Conservation (phyloP, 2,888 invertebrate species). For the Glyphotaelius pellucidus region DNA sequence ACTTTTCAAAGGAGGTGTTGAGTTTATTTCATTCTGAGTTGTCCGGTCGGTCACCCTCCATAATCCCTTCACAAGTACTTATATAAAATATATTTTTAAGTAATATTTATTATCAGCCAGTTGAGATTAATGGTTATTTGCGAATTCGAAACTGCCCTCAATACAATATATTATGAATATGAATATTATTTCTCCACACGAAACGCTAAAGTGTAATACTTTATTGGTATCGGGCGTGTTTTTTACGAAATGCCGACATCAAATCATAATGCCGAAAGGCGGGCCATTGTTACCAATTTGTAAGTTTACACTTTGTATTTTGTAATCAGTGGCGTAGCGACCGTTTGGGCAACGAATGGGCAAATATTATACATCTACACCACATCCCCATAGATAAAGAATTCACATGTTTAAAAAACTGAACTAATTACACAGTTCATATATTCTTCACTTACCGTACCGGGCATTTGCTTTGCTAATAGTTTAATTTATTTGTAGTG, state of each 20-base stretch:
- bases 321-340: not conserved
- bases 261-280: not conserved
- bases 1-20: no score
- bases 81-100: no score
- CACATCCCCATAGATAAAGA: no score
- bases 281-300: not conserved
- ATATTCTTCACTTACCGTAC: no score
- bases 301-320: not conserved
- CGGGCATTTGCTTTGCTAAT: no score
- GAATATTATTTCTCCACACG: not conserved
- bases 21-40: no score
- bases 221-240: slow-evolving; percentile 2
- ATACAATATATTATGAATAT: not conserved
- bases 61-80: no score
- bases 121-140: not conserved
- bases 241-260: slow-evolving; percentile 4
- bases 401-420: no score
- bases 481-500: no score
- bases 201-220: not conserved
- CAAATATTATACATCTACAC: not conserved
- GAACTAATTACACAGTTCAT: no score
- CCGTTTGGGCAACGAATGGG: not conserved
- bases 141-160: not conserved
- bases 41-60: no score
- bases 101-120: not conserved